Evolutionary conservation across 2,797 vertebrate genomes (phyloP).

Genomic region (Paramormyrops hopkinsi): DNA sequence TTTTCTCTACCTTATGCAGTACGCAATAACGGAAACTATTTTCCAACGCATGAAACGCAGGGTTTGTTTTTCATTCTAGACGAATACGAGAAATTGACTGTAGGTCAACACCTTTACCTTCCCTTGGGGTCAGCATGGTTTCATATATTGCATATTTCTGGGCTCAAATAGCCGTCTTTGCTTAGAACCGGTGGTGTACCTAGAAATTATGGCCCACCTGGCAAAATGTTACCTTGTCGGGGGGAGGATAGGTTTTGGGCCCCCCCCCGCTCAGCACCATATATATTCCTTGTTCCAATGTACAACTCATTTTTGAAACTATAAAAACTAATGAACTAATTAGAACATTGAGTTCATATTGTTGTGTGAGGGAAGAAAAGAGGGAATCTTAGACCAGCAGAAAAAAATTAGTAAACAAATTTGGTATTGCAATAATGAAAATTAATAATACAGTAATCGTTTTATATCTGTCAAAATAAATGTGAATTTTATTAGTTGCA

Average conservation of each 20-base stretch:
- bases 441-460: neutral
- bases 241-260: neutral
- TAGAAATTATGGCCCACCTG: neutral
- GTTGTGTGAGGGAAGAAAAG: neutral
- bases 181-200: neutral
- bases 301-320: neutral
- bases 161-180: neutral
- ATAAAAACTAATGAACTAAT: neutral
- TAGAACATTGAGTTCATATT: neutral
- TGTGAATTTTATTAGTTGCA: constrained; percentile 49
- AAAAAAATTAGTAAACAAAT: neutral
- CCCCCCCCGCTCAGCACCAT: neutral
- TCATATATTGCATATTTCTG: neutral
- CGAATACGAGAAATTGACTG: constrained; percentile 35
- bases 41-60: constrained; percentile 35
- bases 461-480: constrained; percentile 36
- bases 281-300: neutral
- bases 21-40: constrained; percentile 37
- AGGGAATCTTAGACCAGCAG: neutral
- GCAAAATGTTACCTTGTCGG: neutral
- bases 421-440: neutral
- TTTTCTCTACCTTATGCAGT: constrained; percentile 36
- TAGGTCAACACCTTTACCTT: neutral
- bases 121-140: neutral
- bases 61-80: constrained; percentile 44